These are phyloP conservation scores for Caenorhabditis becei DNA, from an alignment of 2,888 invertebrate species.

Conservation along the genomic window DNA sequence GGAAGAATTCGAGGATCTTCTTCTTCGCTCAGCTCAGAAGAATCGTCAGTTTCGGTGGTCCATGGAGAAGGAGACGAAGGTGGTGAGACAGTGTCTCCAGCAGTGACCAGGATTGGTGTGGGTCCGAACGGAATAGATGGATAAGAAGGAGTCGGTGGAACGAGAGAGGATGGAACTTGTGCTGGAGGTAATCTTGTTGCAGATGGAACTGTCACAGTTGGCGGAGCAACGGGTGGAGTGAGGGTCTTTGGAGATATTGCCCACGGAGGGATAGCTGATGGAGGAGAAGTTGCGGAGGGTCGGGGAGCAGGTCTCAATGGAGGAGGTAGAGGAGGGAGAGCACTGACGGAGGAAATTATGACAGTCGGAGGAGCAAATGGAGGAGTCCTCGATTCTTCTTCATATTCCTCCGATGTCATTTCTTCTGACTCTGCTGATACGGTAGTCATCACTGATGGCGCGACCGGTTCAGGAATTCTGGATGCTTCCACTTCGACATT, in stretches of 20 bases:
- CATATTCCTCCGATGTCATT: neutral
- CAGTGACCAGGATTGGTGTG: constrained; percentile 21
- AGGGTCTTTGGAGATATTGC: constrained; percentile 22
- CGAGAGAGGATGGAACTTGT: neutral
- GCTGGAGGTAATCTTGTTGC: neutral
- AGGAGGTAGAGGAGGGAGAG: constrained; percentile 9
- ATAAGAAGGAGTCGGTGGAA: neutral
- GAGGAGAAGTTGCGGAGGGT: constrained; percentile 15
- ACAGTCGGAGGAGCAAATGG: constrained; percentile 34
- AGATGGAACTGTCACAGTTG: neutral
- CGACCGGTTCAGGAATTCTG: neutral
- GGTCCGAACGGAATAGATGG: constrained; percentile 24
- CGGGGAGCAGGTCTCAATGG: neutral
- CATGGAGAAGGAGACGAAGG: constrained; percentile 14
- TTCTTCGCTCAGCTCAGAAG: constrained; percentile 39
- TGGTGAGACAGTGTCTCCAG: neutral
- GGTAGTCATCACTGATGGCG: neutral
- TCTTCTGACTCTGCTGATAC: neutral
- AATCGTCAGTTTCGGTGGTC: constrained; percentile 30
- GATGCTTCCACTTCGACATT: constrained; percentile 8
- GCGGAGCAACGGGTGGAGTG: constrained; percentile 11
- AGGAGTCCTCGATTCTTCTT: constrained; percentile 9
- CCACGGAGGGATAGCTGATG: constrained; percentile 33
- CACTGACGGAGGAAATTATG: constrained; percentile 1
- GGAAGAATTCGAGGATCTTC: constrained; percentile 20